These are phyloP conservation scores for Meloidogyne chitwoodi DNA, from an alignment of 1,140 invertebrate species.

Conservation along the genomic window DNA sequence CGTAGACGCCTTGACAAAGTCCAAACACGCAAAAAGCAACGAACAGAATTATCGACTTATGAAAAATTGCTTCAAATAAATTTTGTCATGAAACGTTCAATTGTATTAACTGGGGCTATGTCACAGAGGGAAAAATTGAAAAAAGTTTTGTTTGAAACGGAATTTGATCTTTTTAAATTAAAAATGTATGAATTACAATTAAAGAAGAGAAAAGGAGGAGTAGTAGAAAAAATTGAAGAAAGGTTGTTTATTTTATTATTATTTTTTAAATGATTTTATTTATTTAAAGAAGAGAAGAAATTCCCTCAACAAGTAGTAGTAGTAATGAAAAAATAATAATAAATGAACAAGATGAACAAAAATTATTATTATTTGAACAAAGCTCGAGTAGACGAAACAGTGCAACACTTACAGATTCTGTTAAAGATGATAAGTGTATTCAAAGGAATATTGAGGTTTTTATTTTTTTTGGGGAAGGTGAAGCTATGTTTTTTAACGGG, in stretches of 20 bases:
- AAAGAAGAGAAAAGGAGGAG: neutral
- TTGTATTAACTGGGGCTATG: slow-evolving; percentile 14
- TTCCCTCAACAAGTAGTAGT: neutral
- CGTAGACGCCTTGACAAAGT: slow-evolving; percentile 42
- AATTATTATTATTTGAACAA: neutral
- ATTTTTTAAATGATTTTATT: neutral
- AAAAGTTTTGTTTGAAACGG: slow-evolving; percentile 21
- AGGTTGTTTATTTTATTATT: too few species aligned
- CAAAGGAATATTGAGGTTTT: slow-evolving; percentile 15
- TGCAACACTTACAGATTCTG: neutral
- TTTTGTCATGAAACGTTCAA: slow-evolving; percentile 29
- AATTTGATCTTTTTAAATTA: slow-evolving; percentile 19
- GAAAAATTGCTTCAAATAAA: slow-evolving; percentile 37
- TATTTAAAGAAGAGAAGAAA: neutral
- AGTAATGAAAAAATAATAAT: too few species aligned
- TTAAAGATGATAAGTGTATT: slow-evolving; percentile 5
- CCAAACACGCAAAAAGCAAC: slow-evolving; percentile 45
- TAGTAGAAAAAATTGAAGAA: neutral
- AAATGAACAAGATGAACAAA: too few species aligned
- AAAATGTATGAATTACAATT: neutral
- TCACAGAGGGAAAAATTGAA: slow-evolving; percentile 27
- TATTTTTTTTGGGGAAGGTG: neutral
- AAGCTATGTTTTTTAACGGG: too few species aligned
- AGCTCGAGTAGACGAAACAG: neutral
- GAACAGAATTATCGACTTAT: slow-evolving; percentile 33